phyloP scores from a whole-genome alignment of 35 echinoderm and acorn worm species.

The Apostichopus japonicus region DNA sequence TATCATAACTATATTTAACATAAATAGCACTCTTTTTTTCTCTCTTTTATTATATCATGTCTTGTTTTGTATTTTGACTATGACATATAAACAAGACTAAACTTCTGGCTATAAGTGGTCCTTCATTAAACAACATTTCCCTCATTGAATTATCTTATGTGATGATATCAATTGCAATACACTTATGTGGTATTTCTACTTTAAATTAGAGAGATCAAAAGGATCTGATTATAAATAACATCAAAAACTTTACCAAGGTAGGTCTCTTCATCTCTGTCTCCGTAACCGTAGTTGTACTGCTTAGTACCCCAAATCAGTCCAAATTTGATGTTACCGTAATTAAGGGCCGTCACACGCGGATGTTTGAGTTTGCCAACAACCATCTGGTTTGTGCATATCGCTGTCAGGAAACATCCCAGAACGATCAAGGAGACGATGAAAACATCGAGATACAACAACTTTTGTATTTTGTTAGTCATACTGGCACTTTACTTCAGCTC shows the following conservation, averaged over 20 bases:
- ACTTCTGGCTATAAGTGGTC: too few relatives aligned
- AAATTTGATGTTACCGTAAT: constrained; percentile 71
- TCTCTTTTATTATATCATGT: too few relatives aligned
- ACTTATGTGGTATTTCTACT: too few relatives aligned
- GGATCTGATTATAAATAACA: too few relatives aligned
- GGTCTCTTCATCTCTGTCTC: constrained; percentile 28
- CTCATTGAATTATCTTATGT: too few relatives aligned
- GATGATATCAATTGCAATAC: too few relatives aligned
- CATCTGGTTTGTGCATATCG: constrained; percentile 36
- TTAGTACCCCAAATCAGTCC: constrained; percentile 76
- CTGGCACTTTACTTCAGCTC: not conserved
- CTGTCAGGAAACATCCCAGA: constrained; percentile 37
- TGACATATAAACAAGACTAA: too few relatives aligned
- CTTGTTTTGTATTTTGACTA: too few relatives aligned
- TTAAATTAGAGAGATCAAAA: too few relatives aligned
- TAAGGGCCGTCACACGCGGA: not conserved
- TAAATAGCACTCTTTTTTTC: too few relatives aligned
- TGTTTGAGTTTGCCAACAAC: not conserved
- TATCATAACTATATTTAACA: too few relatives aligned
- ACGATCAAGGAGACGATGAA: constrained; percentile 34
- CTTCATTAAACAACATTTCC: too few relatives aligned
- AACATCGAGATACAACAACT: not conserved
- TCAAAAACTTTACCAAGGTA: constrained; percentile 63
- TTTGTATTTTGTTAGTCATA: not conserved
- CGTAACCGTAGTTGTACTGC: constrained; percentile 71